Conservation (phyloP, 2,888 invertebrate species). For the Napeogenes sylphis region DNA sequence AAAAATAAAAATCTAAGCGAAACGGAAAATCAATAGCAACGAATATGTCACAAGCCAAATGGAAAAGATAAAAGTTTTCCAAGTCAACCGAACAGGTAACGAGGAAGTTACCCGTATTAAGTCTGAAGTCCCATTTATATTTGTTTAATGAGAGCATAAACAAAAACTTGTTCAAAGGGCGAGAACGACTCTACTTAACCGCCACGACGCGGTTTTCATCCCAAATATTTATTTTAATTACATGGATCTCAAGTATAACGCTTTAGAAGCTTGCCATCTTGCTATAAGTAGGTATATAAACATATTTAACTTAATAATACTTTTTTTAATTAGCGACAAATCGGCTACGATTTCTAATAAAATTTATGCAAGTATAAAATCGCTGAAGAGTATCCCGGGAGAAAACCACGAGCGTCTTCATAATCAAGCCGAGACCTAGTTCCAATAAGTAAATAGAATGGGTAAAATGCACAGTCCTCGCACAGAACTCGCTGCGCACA, state of each 20-base stretch:
- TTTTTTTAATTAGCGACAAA: no score
- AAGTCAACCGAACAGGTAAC: conserved; percentile 1
- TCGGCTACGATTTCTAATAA: no score
- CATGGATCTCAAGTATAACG: conserved; percentile 62
- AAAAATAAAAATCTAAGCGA: conserved; percentile 36
- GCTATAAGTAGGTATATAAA: not conserved
- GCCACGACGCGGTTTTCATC: conserved; percentile 69
- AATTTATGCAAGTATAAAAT: conserved; percentile 24
- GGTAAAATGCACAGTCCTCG: conserved; percentile 16
- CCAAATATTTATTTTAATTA: conserved; percentile 78
- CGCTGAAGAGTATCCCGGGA: conserved; percentile 46
- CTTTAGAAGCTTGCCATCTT: conserved; percentile 38
- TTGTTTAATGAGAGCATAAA: conserved; percentile 75
- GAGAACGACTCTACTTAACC: conserved; percentile 74
- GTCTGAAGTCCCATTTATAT: conserved; percentile 67
- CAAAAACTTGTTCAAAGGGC: conserved; percentile 75
- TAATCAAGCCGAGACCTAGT: conserved; percentile 53
- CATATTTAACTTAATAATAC: no score
- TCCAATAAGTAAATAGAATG: conserved; percentile 45
- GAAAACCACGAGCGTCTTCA: conserved; percentile 47
- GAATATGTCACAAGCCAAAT: not conserved
- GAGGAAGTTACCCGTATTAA: conserved; percentile 49
- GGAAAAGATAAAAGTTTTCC: not conserved
- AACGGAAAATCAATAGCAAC: not conserved
- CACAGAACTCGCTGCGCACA: conserved; percentile 12